phyloP scores from a whole-genome alignment of 1,140 invertebrate genomes.

The Nasonia giraulti region DNA sequence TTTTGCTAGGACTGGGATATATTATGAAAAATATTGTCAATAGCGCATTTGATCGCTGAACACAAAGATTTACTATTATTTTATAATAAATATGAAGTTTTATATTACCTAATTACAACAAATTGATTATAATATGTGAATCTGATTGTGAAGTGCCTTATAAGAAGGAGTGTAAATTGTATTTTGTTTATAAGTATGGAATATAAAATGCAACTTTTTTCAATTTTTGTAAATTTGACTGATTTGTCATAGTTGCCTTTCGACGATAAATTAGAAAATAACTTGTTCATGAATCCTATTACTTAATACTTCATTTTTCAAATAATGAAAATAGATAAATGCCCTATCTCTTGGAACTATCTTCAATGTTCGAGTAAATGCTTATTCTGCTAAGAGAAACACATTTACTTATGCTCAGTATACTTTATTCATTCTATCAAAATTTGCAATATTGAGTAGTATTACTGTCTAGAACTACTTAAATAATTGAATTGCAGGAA shows the following conservation, averaged over 20 bases:
- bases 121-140: not conserved
- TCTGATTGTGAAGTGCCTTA: conserved; percentile 36
- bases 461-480: too few species aligned
- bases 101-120: not conserved
- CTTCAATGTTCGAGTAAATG: too few species aligned
- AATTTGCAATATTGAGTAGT: too few species aligned
- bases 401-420: too few species aligned
- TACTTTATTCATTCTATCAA: too few species aligned
- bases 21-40: not conserved
- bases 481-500: too few species aligned
- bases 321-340: too few species aligned
- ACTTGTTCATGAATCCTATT: too few species aligned
- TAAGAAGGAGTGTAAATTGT: conserved; percentile 12
- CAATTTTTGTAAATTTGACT: not conserved
- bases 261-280: too few species aligned
- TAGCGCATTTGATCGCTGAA: not conserved
- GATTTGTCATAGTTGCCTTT: not conserved
- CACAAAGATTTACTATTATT: not conserved
- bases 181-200: conserved; percentile 10
- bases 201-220: conserved; percentile 12
- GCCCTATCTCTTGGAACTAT: too few species aligned
- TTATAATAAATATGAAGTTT: not conserved
- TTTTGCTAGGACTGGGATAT: not conserved
- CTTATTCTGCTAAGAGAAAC: too few species aligned
- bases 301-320: too few species aligned